Evolutionary conservation across 2,888 invertebrate species (phyloP), one percentile per base, ranked within the genome.

Genomic region (Tenthredo amoena): DNA sequence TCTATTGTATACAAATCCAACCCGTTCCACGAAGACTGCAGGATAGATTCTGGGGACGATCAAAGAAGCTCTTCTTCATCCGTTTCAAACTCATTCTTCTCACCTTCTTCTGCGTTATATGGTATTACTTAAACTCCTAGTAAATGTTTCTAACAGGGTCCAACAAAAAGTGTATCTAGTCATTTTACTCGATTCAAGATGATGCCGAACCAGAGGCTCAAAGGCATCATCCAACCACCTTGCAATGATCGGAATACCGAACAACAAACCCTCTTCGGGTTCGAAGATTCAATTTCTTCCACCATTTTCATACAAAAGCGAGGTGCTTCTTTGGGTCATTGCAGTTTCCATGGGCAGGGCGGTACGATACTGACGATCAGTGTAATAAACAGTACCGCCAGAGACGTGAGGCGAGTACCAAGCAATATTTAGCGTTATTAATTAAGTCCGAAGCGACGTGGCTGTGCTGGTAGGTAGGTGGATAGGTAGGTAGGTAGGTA

Each of bases 1-100:
- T 89, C 92, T 91, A 92, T 92, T 92, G 92, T 93, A 93, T 93
- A 92, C 92, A 92, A 92, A 92, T 92, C 91, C 91, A 90, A 86
- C 50, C 34, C 21, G 74, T 74, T 43, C 74, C 43, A 47, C 55
- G 50, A 68, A 50, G 37, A 47, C 47, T n/a, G n/a, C n/a, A n/a
- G 43, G 47, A 82, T 68, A 68, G 68, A 68, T 68, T 68, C 68
- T 18, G 21, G 5, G 34, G 68, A 68, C 26, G 34, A 68, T 68
- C 34, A 68, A 68, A 26, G 21, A 26, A 21, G 55, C 21, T 40
- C 43, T 31, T 68, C 82, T 82, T 82, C 43, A 40, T 65, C 82
- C 82, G 47, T 55, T 82, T 37, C 79, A 58, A n/a, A n/a, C 37
- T n/a, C n/a, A 58, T 58, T 58, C 55, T 58, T n/a, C 26, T 21